These are phyloP conservation scores for Pantherophis guttatus DNA, from an alignment of 2,113 vertebrate species.

Conservation along the genomic window DNA sequence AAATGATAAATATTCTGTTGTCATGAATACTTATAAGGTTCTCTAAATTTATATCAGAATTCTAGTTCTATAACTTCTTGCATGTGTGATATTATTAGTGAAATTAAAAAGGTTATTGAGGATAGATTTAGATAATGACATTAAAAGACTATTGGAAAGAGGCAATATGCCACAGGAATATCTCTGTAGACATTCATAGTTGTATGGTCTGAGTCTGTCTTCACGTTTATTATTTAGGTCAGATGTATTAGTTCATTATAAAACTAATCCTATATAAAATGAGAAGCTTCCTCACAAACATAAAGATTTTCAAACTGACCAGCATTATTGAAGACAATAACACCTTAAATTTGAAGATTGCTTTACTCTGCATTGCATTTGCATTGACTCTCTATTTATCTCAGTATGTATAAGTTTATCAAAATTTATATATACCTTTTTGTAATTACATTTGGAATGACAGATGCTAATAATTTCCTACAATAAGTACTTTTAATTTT, in stretches of 20 bases:
- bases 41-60: slow-evolving; percentile 72
- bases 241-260: slow-evolving; percentile 72
- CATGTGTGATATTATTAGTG: slow-evolving; percentile 66
- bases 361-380: slow-evolving; percentile 26
- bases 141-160: slow-evolving; percentile 62
- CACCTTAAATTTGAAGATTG: slow-evolving; percentile 55
- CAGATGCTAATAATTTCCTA: not conserved
- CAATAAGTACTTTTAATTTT: not conserved
- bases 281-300: slow-evolving; percentile 63
- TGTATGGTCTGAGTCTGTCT: slow-evolving; percentile 58
- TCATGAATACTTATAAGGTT: slow-evolving; percentile 61
- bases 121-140: slow-evolving; percentile 51
- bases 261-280: slow-evolving; percentile 73
- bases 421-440: not conserved
- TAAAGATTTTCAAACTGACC: slow-evolving; percentile 59
- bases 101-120: slow-evolving; percentile 68
- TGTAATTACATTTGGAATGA: not conserved
- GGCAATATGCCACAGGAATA: slow-evolving; percentile 49
- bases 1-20: slow-evolving; percentile 70
- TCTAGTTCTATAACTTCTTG: slow-evolving; percentile 60
- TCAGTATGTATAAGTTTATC: slow-evolving; percentile 6
- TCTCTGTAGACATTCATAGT: slow-evolving; percentile 59
- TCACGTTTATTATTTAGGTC: slow-evolving; percentile 66
- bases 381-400: slow-evolving; percentile 23
- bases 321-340: slow-evolving; percentile 59